These are phyloP conservation scores for Chaenogobius annularis DNA, from an alignment of 2,113 vertebrate genomes.

Conservation along the genomic window DNA sequence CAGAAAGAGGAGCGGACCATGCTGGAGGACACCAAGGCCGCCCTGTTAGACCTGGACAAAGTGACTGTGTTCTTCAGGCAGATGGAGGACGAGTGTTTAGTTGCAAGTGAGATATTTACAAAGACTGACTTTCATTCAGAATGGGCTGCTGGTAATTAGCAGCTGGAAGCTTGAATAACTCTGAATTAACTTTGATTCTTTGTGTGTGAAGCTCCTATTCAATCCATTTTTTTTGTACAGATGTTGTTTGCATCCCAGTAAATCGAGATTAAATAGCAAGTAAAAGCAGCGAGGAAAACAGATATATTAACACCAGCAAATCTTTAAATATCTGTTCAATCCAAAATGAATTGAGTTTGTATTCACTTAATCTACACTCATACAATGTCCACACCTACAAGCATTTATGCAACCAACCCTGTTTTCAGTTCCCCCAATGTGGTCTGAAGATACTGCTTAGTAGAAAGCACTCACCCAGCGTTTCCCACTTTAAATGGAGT, in stretches of 20 bases:
- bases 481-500: conserved; percentile 42
- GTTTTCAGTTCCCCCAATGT: conserved; percentile 51
- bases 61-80: conserved; percentile 92
- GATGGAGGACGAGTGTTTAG: conserved; percentile 87
- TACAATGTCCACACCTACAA: conserved; percentile 36
- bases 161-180: conserved; percentile 54
- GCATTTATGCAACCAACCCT: conserved; percentile 33
- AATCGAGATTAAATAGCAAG: conserved; percentile 18
- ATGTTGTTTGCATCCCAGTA: conserved; percentile 34
- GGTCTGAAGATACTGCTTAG: conserved; percentile 55
- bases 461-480: conserved; percentile 44
- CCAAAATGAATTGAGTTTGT: too few species aligned
- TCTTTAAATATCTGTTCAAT: not conserved
- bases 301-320: not conserved
- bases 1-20: conserved; percentile 92
- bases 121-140: conserved; percentile 48
- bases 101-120: conserved; percentile 87
- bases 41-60: conserved; percentile 91
- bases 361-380: conserved; percentile 7
- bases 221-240: conserved; percentile 21
- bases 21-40: conserved; percentile 93
- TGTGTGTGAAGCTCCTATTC: conserved; percentile 40
- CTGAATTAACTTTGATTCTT: conserved; percentile 43
- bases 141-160: conserved; percentile 46
- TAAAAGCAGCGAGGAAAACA: conserved; percentile 30